A percentile compares a stretch with the other conserved stretches of the same genome.
Evolutionary conservation across 1,140 invertebrate genomes (phyloP).

Genomic region (Pogonognathellus flavescens): DNA sequence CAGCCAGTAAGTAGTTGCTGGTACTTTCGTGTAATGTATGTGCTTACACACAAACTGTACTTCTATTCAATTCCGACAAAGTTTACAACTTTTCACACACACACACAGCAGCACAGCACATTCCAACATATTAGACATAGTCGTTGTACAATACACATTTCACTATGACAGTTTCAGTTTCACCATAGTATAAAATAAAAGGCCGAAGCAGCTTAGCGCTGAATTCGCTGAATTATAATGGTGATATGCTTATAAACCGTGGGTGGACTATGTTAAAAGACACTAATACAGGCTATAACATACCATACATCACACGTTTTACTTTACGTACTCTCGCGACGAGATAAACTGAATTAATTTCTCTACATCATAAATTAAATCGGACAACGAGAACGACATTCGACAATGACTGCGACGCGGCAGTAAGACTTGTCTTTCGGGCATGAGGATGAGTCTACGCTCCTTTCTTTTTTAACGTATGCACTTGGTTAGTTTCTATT

Average conservation of each 20-base stretch:
- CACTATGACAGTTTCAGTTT: too few relatives aligned
- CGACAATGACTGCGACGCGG: not conserved
- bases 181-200: too few relatives aligned
- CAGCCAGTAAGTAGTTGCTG: too few relatives aligned
- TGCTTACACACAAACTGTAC: too few relatives aligned
- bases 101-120: not conserved
- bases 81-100: too few relatives aligned
- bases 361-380: constrained; percentile 46
- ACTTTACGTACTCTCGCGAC: constrained; percentile 29
- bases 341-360: constrained; percentile 47
- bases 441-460: not conserved
- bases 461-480: constrained; percentile 21
- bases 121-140: not conserved
- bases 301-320: constrained; percentile 6
- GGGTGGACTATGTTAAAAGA: too few relatives aligned
- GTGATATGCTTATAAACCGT: too few relatives aligned
- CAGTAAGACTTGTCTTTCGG: not conserved
- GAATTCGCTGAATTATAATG: too few relatives aligned
- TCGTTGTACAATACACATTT: not conserved
- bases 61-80: too few relatives aligned
- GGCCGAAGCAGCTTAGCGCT: too few relatives aligned
- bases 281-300: too few relatives aligned
- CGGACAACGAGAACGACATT: constrained; percentile 33
- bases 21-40: too few relatives aligned
- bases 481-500: not conserved